Evolutionary conservation across 2,113 vertebrate genomes (phyloP), one percentile per base, ranked within the genome.

Genomic region (Tachysurus vachellii): DNA sequence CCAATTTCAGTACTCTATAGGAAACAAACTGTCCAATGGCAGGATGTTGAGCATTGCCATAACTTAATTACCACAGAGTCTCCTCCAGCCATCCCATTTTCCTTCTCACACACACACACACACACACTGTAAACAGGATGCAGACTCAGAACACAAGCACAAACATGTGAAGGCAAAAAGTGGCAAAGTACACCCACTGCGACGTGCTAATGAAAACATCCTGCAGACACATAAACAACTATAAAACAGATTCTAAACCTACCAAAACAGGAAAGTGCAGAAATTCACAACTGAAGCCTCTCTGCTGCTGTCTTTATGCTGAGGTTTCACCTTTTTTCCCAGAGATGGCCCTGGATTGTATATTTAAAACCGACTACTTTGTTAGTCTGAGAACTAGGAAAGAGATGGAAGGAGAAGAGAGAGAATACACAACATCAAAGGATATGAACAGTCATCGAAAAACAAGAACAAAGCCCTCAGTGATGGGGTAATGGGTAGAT

Each of bases 11-110:
- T 89, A 64, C 82, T 86, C 84, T 87, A 75, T 86, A 92, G 92
- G 92, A 92, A 93, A 91, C 91, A 94, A 94, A 91, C 84, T 91
- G 92, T 93, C 92, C 88, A 90, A 93, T 92, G 92, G 87, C 87
- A 80, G 90, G 47, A 89, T 87, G 85, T 10, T 0, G 84, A 83
- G 92, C 89, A 90, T 88, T 85, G 73, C 83, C 71, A 87, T 86
- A 88, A 91, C 86, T 91, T 87, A 82, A 92, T 89, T 90, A 85
- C 12, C 86, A 88, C 89, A 44, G 87, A 71, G 77, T 88, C 92
- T 91, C 92, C 92, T 89, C 86, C 88, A 92, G 89, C 89, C 53
- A 53, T 68, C 59, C 73, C 66, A 85, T 68, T 44, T 23, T 2
- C 90, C 89, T 89, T 89, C 91, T 92, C 90, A 86, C 85, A 91